These are phyloP conservation scores for Alethe diademata DNA, from an alignment of 2,113 vertebrate genomes.

Conservation along the genomic window DNA sequence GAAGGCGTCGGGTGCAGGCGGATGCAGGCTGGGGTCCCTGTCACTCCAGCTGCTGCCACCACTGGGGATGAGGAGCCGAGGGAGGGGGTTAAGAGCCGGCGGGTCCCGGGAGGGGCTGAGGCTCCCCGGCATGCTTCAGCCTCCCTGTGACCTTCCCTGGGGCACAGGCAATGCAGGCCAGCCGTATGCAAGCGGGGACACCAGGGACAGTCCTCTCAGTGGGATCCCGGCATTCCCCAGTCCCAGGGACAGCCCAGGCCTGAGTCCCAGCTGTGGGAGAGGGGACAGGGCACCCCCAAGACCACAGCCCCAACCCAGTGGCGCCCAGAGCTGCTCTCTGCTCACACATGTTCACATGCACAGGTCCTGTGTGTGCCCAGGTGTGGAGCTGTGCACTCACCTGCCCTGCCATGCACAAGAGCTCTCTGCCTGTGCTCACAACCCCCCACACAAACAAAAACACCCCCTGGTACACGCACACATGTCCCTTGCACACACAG, in stretches of 20 bases:
- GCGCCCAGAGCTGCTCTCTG: rapidly evolving
- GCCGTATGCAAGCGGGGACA: background rate
- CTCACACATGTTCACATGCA: rapidly evolving
- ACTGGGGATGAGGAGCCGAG: background rate
- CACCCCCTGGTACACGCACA: rapidly evolving
- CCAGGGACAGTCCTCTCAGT: background rate
- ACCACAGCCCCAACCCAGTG: background rate
- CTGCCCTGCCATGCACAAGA: no score
- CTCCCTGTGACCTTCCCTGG: background rate
- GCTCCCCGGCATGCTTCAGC: background rate
- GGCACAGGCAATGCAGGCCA: background rate
- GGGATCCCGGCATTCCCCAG: rapidly evolving
- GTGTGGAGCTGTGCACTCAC: background rate
- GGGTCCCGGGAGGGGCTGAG: background rate
- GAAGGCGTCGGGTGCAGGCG: rapidly evolving
- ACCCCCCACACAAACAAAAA: background rate
- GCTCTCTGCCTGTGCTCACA: background rate
- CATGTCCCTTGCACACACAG: background rate
- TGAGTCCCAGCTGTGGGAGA: background rate
- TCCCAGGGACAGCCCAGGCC: background rate
- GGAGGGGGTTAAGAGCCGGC: background rate
- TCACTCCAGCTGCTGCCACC: conserved; percentile 53
- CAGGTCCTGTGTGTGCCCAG: rapidly evolving
- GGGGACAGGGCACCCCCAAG: background rate
- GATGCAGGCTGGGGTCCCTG: background rate